Evolutionary conservation across 2,888 invertebrate genomes (phyloP), one percentile per base, ranked within the genome.

Genomic region (Harpalus rufipes): DNA sequence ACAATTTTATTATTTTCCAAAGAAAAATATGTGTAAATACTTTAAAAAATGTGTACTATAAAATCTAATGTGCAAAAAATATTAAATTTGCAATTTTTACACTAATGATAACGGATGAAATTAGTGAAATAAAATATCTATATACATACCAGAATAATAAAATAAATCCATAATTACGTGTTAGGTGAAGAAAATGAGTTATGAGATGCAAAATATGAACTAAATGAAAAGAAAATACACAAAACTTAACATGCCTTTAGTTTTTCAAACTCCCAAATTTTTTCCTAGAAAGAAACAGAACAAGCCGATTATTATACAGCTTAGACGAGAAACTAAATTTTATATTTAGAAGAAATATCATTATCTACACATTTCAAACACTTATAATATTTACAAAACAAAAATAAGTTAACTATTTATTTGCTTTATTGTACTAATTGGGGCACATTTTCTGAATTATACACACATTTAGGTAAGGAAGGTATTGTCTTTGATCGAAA

Each of bases 181-280:
- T 51, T 16, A 21, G 39, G 51, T 68, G 56, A 84, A 78, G 84
- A 81, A n/a, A 16, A 58, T 82, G 59, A 82, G 21, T 68, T 74
- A 81, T 79, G 56, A 68, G 44, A 58, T 85, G 76, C 79, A 86
- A 81, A 87, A 85, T 86, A 85, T 84, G 86, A 85, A 86, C 68
- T 79, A 88, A 88, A 86, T 86, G 86, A 88, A 87, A 87, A 87
- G 81, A 88, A 87, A 90, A 90, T 89, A 88, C 88, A 90, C 88
- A 90, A 89, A 89, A 89, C 89, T 89, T 90, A 90, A 93, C 93
- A 92, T 93, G 93, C 93, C 93, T 93, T 93, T 90, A 91, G 90
- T 90, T 91, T 92, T 91, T 92, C 93, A 92, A 93, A 92, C 90
- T 92, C 91, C 92, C 91, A 91, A 90, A 93, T 91, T 90, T 92